Base-by-base conservation (phyloP, 2,888 invertebrate species). In the Julus scanicus region DNA sequence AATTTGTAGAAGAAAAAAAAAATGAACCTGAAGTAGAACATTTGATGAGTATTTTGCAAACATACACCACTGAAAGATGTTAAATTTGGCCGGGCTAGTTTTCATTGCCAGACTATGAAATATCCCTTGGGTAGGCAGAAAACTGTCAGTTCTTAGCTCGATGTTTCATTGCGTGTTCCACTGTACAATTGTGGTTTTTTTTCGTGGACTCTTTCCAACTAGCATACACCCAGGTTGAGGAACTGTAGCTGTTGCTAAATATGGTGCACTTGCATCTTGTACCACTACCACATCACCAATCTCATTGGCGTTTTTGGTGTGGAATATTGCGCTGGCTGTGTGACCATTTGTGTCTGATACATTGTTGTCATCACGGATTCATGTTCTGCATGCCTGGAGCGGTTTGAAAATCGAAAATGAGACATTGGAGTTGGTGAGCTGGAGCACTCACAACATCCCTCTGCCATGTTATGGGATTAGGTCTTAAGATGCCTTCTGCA, bases 41-140 rank as follows among this genome's bases (percentile, higher is more conserved):
- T 71, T 71, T 71, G 20, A 9, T 6, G n/a, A 57, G 57, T n/a
- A 49, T 49, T n/a, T n/a, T 57, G 57, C n/a, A n/a, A 71, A n/a
- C 63, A 71, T 71, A 9, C 63, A 71, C 20, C 63, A 71, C 63
- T 71, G 63, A 71, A 71, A 3, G 20, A 71, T 44, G 63, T 71
- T 71, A 71, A 71, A 20, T 71, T 71, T 71, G 63, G 63, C 63
- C 20, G 5, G 0, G 20, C 20, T 9, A 71, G 20, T 71, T 29
- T 71, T 71, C 63, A 71, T 71, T 71, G 63, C 63, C 63, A 71
- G 20, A 71, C 63, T 29, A 71, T 71, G 63, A 71, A 71, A 71
- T 71, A 71, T 71, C 63, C 15, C n/a, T 63, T 17, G 63, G 63
- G 63, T n/a, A n/a, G 17, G 63, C 17, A 44, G 44, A 44, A n/a